Conservation (phyloP, 2,113 vertebrate species). For the Calidris pygmaea region DNA sequence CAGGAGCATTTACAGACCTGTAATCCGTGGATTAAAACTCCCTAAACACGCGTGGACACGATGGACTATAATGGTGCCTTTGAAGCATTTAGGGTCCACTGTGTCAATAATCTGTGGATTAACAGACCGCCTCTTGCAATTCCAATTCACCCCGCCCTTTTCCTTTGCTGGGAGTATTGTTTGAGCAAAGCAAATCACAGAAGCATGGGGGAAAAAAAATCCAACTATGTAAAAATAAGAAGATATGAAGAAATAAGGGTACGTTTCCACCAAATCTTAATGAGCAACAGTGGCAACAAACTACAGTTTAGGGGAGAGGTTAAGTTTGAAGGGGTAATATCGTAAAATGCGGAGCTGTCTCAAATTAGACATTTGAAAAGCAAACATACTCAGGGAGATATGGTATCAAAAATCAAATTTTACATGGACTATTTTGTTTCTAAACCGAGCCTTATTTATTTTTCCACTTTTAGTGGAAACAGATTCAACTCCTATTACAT, state of each 20-base stretch:
- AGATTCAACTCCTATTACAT: not conserved
- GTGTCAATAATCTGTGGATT: constrained; percentile 20
- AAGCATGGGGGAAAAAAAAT: not conserved
- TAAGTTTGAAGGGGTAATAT: not conserved
- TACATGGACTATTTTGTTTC: constrained; percentile 8
- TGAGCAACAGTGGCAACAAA: not conserved
- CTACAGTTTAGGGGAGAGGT: not conserved
- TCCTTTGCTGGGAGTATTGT: not conserved
- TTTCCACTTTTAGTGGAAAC: constrained; percentile 27
- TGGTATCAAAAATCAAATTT: not conserved
- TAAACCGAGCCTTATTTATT: constrained; percentile 15
- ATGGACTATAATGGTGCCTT: not conserved
- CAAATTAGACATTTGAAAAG: constrained; percentile 28
- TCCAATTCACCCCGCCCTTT: not conserved
- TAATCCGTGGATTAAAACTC: not conserved
- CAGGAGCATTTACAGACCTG: not conserved
- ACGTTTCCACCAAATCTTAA: constrained; percentile 14
- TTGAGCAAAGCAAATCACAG: constrained; percentile 27
- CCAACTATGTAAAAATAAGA: not conserved
- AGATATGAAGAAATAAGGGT: not conserved
- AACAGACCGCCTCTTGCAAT: not conserved
- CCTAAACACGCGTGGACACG: not conserved
- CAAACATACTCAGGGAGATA: constrained; percentile 4
- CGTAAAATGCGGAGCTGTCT: constrained; percentile 4
- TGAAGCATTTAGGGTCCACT: not conserved